Evolutionary conservation across 1,140 invertebrate genomes (phyloP).

Genomic region (Streblospio benedicti): DNA sequence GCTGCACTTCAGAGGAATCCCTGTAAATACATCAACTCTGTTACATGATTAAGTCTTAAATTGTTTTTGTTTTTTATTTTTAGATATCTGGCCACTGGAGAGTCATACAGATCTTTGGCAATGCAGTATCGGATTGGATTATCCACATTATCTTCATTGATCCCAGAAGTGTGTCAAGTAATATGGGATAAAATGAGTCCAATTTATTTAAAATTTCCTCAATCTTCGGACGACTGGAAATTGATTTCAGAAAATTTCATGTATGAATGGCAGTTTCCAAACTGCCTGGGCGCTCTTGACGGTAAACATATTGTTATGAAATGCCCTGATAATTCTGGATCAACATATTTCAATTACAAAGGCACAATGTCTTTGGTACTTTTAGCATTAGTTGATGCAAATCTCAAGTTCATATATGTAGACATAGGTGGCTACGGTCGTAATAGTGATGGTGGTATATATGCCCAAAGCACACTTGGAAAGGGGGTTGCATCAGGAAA

Average conservation of each 20-base stretch:
- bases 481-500: neutral
- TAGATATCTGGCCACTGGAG: too few species aligned
- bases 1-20: too few species aligned
- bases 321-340: constrained; percentile 5
- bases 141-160: too few species aligned
- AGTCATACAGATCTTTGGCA: too few species aligned
- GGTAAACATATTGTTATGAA: constrained; percentile 15
- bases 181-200: too few species aligned
- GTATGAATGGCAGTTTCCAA: constrained; percentile 14
- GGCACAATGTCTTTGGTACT: constrained; percentile 7
- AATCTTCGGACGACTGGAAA: constrained; percentile 8
- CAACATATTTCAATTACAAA: constrained; percentile 17
- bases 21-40: too few species aligned
- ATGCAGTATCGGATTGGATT: too few species aligned
- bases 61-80: too few species aligned
- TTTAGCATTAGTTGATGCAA: constrained; percentile 16
- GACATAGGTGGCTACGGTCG: constrained; percentile 13
- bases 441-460: constrained; percentile 9
- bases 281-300: constrained; percentile 17
- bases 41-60: too few species aligned
- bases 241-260: constrained; percentile 8
- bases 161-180: too few species aligned
- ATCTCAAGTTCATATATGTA: constrained; percentile 15
- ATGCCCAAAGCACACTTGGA: neutral
- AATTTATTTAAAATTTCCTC: too few species aligned